Percentiles rank a stretch among this genome's conserved stretches.
These are phyloP conservation scores for Gallinago nigripennis DNA, from an alignment of 2,797 vertebrate species.

Conservation along the genomic window DNA sequence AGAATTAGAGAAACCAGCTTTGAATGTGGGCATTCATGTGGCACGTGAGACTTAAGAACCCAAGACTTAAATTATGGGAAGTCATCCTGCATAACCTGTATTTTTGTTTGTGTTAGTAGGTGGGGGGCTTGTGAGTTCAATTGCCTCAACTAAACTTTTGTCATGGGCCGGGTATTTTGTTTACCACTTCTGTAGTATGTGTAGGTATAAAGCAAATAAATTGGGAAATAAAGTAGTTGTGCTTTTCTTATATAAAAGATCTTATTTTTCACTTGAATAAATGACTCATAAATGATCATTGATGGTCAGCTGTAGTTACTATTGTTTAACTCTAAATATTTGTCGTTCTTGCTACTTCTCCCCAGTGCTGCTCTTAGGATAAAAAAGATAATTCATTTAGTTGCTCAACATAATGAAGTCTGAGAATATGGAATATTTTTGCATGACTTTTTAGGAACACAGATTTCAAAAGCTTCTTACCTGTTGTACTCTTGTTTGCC, in stretches of 20 bases:
- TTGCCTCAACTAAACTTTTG: neutral
- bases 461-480: neutral
- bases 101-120: neutral
- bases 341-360: neutral
- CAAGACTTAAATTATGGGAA: neutral
- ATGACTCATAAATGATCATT: neutral
- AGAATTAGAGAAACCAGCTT: neutral
- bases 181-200: neutral
- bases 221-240: neutral
- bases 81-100: neutral
- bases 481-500: neutral
- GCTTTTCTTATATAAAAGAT: neutral
- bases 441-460: neutral
- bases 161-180: too few species aligned
- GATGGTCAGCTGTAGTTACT: neutral
- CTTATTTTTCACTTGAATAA: neutral
- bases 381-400: neutral
- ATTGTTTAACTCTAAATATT: neutral
- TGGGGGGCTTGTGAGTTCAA: neutral
- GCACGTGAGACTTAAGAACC: neutral
- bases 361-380: neutral
- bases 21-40: neutral
- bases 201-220: neutral
- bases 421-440: neutral
- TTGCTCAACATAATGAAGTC: neutral